Conservation (phyloP, 2,797 vertebrate genomes). For the Microctenopoma steveboyesi region DNA sequence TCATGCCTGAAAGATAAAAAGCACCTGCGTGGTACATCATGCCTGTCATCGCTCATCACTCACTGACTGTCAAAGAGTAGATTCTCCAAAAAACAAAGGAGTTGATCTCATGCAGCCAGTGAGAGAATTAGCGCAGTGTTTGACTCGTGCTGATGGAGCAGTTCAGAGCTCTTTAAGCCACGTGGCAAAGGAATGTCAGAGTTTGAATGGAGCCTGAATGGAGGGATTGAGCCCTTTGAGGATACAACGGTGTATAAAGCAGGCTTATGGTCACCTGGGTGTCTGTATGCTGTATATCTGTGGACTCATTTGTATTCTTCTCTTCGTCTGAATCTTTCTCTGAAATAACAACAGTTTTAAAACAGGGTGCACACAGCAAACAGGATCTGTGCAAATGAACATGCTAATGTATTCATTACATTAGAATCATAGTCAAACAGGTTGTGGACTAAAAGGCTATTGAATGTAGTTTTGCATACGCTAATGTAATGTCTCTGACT, state of each 20-base stretch:
- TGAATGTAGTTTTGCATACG: background rate
- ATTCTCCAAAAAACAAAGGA: constrained; percentile 19
- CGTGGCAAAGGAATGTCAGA: constrained; percentile 76
- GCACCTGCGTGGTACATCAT: constrained; percentile 48
- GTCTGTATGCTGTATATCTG: background rate
- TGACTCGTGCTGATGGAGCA: constrained; percentile 66
- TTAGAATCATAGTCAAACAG: constrained; percentile 39
- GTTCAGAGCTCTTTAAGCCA: constrained; percentile 56
- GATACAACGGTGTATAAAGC: constrained; percentile 6
- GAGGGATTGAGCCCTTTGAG: constrained; percentile 37
- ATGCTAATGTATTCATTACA: constrained; percentile 51
- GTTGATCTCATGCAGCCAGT: constrained; percentile 43
- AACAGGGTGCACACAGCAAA: constrained; percentile 63
- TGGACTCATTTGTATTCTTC: background rate
- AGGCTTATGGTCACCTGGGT: constrained; percentile 10
- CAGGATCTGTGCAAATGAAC: constrained; percentile 60
- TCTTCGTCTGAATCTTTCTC: constrained; percentile 7
- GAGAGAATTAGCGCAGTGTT: constrained; percentile 22
- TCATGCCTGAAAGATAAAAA: constrained; percentile 53
- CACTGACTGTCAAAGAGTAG: constrained; percentile 28
- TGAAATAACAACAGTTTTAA: constrained; percentile 31
- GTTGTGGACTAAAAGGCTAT: constrained; percentile 4
- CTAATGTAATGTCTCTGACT: background rate
- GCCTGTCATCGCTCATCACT: constrained; percentile 37
- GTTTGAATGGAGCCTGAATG: constrained; percentile 42